Conservation (phyloP, 2,797 vertebrate species). For the Lerista edwardsae region DNA sequence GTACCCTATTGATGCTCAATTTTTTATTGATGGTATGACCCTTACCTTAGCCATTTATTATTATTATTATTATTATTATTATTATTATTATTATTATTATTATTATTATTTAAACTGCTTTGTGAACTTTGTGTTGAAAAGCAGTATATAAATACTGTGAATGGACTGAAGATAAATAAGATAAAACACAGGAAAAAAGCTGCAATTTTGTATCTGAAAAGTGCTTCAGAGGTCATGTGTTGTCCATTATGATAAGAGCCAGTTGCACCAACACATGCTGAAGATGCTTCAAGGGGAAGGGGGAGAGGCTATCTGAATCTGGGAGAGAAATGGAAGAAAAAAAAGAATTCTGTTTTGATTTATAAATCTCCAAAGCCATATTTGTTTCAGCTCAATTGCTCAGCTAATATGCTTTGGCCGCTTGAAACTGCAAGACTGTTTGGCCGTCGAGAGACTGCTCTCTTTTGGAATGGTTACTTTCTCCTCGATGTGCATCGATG, state of each 20-base stretch:
- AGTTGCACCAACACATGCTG: background rate
- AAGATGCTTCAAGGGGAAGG: too few species aligned
- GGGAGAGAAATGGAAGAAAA: background rate
- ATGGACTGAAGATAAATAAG: background rate
- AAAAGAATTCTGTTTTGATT: conserved; percentile 8
- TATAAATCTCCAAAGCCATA: conserved; percentile 26
- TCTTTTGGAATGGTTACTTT: conserved; percentile 1
- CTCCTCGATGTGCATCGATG: conserved; percentile 31
- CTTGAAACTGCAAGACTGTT: conserved; percentile 15
- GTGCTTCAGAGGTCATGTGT: background rate
- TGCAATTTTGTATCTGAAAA: background rate
- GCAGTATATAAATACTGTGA: too few species aligned
- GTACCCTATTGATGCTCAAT: too few species aligned
- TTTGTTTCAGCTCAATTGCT: conserved; percentile 19
- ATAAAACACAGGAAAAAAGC: background rate
- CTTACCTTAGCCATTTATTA: too few species aligned
- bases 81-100: too few species aligned
- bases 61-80: too few species aligned
- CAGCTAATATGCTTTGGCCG: background rate
- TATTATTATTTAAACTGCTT: too few species aligned
- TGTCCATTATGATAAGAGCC: background rate
- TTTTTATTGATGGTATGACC: too few species aligned
- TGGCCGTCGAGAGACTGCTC: conserved; percentile 2
- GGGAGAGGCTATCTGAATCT: background rate
- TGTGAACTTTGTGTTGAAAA: too few species aligned